phyloP scores from a whole-genome alignment of 2,797 vertebrate genomes.

The Psittacula echo region DNA sequence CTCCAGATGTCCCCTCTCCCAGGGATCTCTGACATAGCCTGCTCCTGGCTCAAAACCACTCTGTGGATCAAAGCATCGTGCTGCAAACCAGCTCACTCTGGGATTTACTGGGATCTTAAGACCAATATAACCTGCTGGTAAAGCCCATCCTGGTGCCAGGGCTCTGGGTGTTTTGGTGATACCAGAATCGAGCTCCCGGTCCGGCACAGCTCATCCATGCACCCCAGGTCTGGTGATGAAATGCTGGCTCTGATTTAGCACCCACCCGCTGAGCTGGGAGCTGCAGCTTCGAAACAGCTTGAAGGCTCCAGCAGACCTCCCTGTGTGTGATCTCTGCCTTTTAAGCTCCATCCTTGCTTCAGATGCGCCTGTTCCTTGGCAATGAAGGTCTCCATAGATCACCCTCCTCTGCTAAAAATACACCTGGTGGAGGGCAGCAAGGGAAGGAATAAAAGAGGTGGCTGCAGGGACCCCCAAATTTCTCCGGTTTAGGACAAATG shows the following conservation, averaged over 20 bases:
- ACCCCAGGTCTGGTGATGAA: not conserved
- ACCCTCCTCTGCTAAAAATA: not conserved
- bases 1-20: not conserved
- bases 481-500: not conserved
- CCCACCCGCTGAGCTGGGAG: not conserved
- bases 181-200: not conserved
- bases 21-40: not conserved
- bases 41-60: not conserved
- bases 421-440: not conserved
- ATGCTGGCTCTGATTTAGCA: not conserved
- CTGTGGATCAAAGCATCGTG: not conserved
- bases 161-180: not conserved
- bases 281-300: not conserved
- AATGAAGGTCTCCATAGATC: not conserved
- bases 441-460: not conserved
- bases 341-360: not conserved
- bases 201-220: fast-evolving
- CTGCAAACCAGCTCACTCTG: not conserved
- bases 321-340: not conserved
- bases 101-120: not conserved
- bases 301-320: not conserved
- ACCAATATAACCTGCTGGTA: not conserved
- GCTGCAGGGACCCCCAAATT: not conserved
- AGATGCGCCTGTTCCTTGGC: not conserved
- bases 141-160: not conserved